Conservation (phyloP, 2,113 vertebrate genomes). For the Platysteira castanea region DNA sequence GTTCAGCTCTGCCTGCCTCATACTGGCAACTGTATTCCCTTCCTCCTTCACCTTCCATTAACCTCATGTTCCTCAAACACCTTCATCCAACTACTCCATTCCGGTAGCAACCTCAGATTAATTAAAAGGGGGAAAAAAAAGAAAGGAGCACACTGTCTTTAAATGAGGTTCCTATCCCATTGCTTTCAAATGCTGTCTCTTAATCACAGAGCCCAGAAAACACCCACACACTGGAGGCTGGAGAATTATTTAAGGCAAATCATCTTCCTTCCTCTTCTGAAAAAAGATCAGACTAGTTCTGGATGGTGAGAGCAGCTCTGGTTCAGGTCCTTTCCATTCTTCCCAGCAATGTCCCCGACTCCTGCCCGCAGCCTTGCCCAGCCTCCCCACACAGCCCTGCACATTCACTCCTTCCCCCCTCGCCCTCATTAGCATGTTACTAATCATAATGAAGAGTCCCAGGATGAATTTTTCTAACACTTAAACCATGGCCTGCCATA, state of each 20-base stretch:
- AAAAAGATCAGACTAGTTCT: background rate
- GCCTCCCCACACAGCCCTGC: background rate
- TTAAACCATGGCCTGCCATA: background rate
- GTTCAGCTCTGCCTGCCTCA: background rate
- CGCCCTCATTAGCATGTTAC: background rate
- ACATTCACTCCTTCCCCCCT: background rate
- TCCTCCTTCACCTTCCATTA: conserved; percentile 50
- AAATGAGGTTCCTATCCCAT: conserved; percentile 28
- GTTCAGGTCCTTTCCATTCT: background rate
- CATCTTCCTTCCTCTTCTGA: conserved; percentile 23
- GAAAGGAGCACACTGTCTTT: background rate
- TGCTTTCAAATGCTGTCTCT: conserved; percentile 12
- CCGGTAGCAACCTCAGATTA: conserved; percentile 29
- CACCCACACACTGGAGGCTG: conserved; percentile 48
- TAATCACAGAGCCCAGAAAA: conserved; percentile 51
- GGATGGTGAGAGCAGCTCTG: background rate
- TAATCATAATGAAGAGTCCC: background rate
- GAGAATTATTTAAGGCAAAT: conserved; percentile 50
- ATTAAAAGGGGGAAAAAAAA: conserved; percentile 30
- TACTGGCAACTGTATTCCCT: background rate
- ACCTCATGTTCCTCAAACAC: conserved; percentile 37
- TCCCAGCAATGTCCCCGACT: background rate
- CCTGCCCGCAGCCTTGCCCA: background rate
- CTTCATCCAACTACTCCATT: conserved; percentile 1
- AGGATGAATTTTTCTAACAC: background rate